Evolutionary conservation across 2,888 invertebrate species (phyloP), one percentile per base, ranked within the genome.

Genomic region (Notodonta ziczac): DNA sequence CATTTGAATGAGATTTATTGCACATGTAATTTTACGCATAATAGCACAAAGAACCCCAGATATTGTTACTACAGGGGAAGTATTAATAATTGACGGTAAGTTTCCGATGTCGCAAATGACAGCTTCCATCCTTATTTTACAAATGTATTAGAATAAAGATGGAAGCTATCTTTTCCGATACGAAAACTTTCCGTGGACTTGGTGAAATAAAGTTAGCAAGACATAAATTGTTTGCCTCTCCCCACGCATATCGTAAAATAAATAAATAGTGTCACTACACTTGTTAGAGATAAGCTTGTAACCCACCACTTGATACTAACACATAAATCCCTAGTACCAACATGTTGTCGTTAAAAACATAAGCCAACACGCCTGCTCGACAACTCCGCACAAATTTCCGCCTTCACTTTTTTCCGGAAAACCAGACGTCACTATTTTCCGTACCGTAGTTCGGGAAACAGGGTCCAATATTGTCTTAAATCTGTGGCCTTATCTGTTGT

Each of bases 401-500:
- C 46, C 13, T 42, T 46, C 5, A n/a, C 5, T 46, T 60, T 51
- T 58, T 67, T 55, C 63, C 66, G 58, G 70, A 70, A 73, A 73
- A 67, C 64, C 62, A 62, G 64, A 61, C 59, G 65, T 61, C 64
- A 67, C 63, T 69, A 76, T 77, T 73, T 73, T 67, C 70, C 65
- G 63, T 72, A 65, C 53, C 52, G 16, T 69, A 74, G 61, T 73
- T 77, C 61, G 70, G 66, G 66, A 75, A 76, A 69, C 69, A 72
- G 72, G 73, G 69, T 73, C 65, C 66, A 74, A 71, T 68, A 67
- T 73, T 72, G 72, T 65, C 65, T 72, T 70, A 76, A 76, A 74
- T 39, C 70, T 74, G 73, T 82, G 82, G 91, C 91, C 89, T 88
- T 91, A 93, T 93, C 91, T 86, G 63, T 78, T 69, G 72, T 78